Evolutionary conservation across 2,888 invertebrate species (phyloP), one percentile per base, ranked within the genome.

Genomic region (Melanchra persicariae): DNA sequence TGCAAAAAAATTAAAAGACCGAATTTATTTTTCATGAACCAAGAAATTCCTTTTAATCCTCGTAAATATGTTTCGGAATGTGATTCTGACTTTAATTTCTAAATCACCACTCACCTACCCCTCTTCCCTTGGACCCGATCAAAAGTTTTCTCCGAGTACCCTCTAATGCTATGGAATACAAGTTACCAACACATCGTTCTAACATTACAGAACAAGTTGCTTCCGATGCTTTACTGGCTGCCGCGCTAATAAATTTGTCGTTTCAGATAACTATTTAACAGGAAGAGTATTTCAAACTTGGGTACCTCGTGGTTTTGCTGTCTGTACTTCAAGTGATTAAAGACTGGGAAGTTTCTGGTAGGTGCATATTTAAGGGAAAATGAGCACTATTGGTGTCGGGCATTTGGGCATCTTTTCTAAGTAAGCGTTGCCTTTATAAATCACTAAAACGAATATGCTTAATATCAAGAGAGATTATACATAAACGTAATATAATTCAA

Each of bases 211-310:
- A 52, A 54, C 64, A 66, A 80, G 19, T 66, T 40, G 68, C 8
- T 75, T 52, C 52, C 62, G 24, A 75, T 76, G 70, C 49, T 79
- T 68, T 68, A 75, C 75, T 61, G 52, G 30, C 40, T 57, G n/a
- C 22, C n/a, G 61, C 12, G 10, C 65, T 69, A 79, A 82, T 82
- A 61, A 76, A 82, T 82, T 76, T 73, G 73, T 82, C 79, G 70
- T 82, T 82, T 62, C 43, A 15, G 47, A 70, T 61, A 45, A 49
- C 22, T 26, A 58, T 58, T 75, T 65, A 68, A 55, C 61, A 8
- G 37, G 12, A 45, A 54, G 49, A 24, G 75, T 79, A 65, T 59
- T 69, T 59, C 51, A 66, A 70, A 61, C 59, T 70, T 63, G 17
- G 30, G 40, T 30, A 9, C 17, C 26, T 1, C 12, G 59, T 55